Base-by-base conservation (phyloP, 64 coral and sea anemone genomes). In the Pachyseris speciosa region DNA sequence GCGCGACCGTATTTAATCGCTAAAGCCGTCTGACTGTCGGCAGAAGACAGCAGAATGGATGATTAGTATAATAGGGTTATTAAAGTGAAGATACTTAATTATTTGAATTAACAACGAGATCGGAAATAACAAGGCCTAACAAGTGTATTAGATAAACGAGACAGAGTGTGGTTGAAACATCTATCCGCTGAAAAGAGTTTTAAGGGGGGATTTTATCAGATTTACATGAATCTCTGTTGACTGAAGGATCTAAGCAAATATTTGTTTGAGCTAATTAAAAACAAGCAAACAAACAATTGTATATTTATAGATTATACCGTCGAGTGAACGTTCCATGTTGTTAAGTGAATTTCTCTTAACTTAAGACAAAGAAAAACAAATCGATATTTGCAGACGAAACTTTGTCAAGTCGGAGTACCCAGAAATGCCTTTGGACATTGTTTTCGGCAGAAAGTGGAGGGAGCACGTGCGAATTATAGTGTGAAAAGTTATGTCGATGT, bases 211-310 rank as follows among this genome's bases (percentile, higher is more conserved):
- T 51, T 32, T 81, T 20, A 12, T 61, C 3, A 24, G 77, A 79
- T 39, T 63, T 38, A 9, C 39, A 61, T 61, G 33, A n/a, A 58
- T 60, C 52, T 39, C 32, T 36, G 33, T 9, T 37, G 53, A 81
- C 40, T 81, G 8, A 60, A 55, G 19, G 5, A 37, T 81, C 19
- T 81, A 41, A 26, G 36, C 77, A 81, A 81, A 81, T 81, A 81
- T 81, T 81, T 81, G 77, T 81, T 81, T 61, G 77, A 32, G 53
- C 19, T 81, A 81, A 34, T 15, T 9, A 22, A 63, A 63, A 13
- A 40, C 32, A 38, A 39, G 51, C 17, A 81, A 63, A 61, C 51
- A 63, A 41, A 81, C 52, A 39, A 3, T 8, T 58, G 2, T 57
- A 41, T 81, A 63, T 38, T 9, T 7, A 0, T 41, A 39, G 29